Evolutionary conservation across 2,797 vertebrate genomes (phyloP).

Genomic region (Sebastolobus altivelis): DNA sequence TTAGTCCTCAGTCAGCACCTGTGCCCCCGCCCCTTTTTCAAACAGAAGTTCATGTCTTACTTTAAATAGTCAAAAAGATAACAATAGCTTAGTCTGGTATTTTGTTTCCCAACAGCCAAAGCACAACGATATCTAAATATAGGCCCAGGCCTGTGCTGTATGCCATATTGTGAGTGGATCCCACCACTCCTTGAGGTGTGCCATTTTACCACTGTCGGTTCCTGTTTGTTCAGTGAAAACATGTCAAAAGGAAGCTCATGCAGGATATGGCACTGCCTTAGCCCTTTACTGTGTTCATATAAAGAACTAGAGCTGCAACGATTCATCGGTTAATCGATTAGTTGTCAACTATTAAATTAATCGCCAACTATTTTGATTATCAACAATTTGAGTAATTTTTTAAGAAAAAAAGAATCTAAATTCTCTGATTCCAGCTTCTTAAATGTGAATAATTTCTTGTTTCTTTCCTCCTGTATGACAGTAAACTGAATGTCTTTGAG

Average conservation of each 20-base stretch:
- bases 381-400: no score
- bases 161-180: conserved; percentile 37
- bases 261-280: conserved; percentile 59
- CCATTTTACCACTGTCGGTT: conserved; percentile 63
- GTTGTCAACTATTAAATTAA: no score
- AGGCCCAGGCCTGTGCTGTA: conserved; percentile 9
- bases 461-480: no score
- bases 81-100: not conserved
- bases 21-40: conserved; percentile 18
- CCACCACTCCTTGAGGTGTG: conserved; percentile 78
- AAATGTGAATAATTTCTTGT: no score
- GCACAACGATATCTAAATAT: conserved; percentile 5
- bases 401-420: no score
- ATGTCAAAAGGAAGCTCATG: conserved; percentile 57
- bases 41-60: conserved; percentile 14
- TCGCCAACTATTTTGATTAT: no score
- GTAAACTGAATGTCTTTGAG: no score
- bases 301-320: not conserved
- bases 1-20: conserved; percentile 35
- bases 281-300: conserved; percentile 10
- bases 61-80: conserved; percentile 16
- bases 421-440: no score
- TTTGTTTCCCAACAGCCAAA: not conserved
- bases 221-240: conserved; percentile 76
- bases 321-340: no score